Conservation (phyloP, 2,113 vertebrate genomes). For the Amphilophus citrinellus region DNA sequence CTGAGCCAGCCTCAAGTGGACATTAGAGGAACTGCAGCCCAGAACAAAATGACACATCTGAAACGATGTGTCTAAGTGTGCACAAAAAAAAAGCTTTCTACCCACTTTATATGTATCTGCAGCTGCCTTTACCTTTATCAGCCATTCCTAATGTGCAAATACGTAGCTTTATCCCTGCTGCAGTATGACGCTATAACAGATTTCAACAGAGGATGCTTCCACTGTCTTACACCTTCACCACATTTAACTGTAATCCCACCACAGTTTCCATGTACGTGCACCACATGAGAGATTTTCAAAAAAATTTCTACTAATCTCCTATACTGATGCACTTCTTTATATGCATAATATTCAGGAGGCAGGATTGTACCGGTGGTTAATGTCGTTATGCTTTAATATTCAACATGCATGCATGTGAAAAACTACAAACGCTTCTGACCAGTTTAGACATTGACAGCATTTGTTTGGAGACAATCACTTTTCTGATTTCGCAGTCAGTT, state of each 20-base stretch:
- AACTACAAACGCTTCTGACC: background rate
- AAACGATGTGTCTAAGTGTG: no score
- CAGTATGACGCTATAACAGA: background rate
- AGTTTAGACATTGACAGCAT: background rate
- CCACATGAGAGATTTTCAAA: background rate
- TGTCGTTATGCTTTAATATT: background rate
- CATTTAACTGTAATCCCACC: background rate
- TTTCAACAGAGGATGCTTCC: no score
- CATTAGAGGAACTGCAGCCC: background rate
- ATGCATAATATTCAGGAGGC: no score
- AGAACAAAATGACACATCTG: background rate
- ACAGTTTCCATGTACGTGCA: background rate
- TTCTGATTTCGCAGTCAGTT: background rate
- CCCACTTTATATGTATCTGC: background rate
- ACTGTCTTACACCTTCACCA: background rate
- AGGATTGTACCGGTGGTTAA: background rate
- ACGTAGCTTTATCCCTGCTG: no score
- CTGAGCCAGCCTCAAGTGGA: background rate
- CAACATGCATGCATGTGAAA: background rate
- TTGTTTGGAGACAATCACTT: background rate
- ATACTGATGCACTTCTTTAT: no score
- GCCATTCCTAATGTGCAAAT: background rate
- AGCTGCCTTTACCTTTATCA: background rate
- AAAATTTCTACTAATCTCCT: background rate
- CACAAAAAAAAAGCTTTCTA: no score